phyloP scores from a whole-genome alignment of 1,140 invertebrate species.

The Hyphantria cunea region DNA sequence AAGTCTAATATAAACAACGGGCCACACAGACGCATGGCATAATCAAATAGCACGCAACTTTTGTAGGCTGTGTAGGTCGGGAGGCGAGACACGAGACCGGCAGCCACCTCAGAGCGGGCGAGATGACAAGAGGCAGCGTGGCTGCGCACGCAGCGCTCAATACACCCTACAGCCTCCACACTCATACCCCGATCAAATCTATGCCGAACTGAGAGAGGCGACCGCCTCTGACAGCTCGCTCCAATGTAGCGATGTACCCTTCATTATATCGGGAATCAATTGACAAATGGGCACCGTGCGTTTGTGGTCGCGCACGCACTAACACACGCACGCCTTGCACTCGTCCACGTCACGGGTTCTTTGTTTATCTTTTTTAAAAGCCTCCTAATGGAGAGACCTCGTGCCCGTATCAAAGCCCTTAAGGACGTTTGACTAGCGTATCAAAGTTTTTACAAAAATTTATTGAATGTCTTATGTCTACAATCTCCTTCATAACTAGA shows the following conservation, averaged over 20 bases:
- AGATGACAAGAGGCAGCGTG: slow-evolving; percentile 54
- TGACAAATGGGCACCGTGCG: slow-evolving; percentile 65
- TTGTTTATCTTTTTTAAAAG: slow-evolving; percentile 51
- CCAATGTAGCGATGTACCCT: slow-evolving; percentile 73
- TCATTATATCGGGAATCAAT: slow-evolving; percentile 80
- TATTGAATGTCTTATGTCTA: slow-evolving; percentile 32
- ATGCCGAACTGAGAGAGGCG: slow-evolving; percentile 56
- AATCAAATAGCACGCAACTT: slow-evolving; percentile 72
- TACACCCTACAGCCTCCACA: slow-evolving; percentile 52
- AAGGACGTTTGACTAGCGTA: slow-evolving; percentile 24
- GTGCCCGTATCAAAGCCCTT: slow-evolving; percentile 26
- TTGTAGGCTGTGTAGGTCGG: slow-evolving; percentile 59
- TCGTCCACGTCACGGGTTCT: slow-evolving; percentile 8
- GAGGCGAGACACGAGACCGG: slow-evolving; percentile 34
- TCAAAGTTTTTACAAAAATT: slow-evolving; percentile 29
- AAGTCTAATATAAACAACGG: slow-evolving; percentile 76
- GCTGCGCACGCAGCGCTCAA: slow-evolving; percentile 72
- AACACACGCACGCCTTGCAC: slow-evolving; percentile 10
- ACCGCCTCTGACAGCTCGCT: slow-evolving; percentile 68
- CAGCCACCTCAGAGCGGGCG: slow-evolving; percentile 38
- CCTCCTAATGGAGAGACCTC: slow-evolving; percentile 41
- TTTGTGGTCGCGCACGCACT: slow-evolving; percentile 16
- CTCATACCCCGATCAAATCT: slow-evolving; percentile 60
- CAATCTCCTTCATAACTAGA: slow-evolving; percentile 25
- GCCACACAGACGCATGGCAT: slow-evolving; percentile 67